Percentiles rank a stretch among this genome's conserved stretches.
These are phyloP conservation scores for Drosophila basisetae DNA, from an alignment of 2,888 invertebrate genomes.

Conservation along the genomic window DNA sequence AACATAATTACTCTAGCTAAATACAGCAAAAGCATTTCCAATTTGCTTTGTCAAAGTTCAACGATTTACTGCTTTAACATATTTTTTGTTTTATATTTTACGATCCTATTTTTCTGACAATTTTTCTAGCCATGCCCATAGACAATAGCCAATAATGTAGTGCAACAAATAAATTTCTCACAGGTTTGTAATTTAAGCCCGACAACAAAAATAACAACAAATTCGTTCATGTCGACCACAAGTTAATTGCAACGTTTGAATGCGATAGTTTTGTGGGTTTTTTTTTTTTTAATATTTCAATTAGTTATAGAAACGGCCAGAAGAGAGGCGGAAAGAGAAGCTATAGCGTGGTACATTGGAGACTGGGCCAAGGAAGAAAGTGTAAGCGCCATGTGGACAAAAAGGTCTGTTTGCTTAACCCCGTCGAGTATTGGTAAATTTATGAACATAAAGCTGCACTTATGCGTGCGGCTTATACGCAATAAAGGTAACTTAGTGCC, in stretches of 20 bases:
- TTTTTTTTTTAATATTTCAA: slow-evolving; percentile 71
- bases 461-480: slow-evolving; percentile 81
- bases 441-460: slow-evolving; percentile 79
- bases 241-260: slow-evolving; percentile 64
- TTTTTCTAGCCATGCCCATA: neutral
- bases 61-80: neutral
- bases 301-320: slow-evolving; percentile 54
- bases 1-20: neutral
- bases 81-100: neutral
- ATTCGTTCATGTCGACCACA: slow-evolving; percentile 38
- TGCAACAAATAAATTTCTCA: slow-evolving; percentile 46
- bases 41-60: neutral
- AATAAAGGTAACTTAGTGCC: slow-evolving; percentile 81
- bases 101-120: neutral
- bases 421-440: slow-evolving; percentile 71
- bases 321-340: slow-evolving; percentile 2
- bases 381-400: slow-evolving; percentile 52
- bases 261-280: slow-evolving; percentile 67
- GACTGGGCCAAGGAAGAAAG: slow-evolving; percentile 57
- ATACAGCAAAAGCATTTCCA: neutral
- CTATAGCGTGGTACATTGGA: neutral
- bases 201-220: slow-evolving; percentile 25
- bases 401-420: slow-evolving; percentile 72
- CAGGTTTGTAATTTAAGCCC: slow-evolving; percentile 66
- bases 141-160: slow-evolving; percentile 15